Evolutionary conservation across 2,113 vertebrate species (phyloP), one percentile per base, ranked within the genome.

Genomic region (Chloebia gouldiae): DNA sequence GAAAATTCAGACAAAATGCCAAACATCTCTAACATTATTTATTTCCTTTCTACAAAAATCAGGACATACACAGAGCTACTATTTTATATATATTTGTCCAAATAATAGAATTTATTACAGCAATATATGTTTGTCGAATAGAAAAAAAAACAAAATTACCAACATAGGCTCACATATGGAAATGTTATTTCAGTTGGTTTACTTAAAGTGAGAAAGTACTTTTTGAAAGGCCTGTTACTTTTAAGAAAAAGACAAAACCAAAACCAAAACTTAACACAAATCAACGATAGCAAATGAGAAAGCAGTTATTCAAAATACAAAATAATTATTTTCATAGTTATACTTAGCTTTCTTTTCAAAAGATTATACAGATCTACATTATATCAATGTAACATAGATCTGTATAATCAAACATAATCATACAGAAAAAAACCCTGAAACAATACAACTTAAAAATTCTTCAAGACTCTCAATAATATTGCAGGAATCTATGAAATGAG

Each of bases 351-450:
- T 93, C 3, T 73, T 80, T 69, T 70, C 7, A 31, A 64, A 68
- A 51, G 5, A 39, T 39, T 39, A 9, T 39, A 39, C 39, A 39
- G 39, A 39, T 39, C 39, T 39, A 39, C 11, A 11, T 39, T 39
- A 9, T 39, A 39, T 23, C 35, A 81, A 27, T 60, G 4, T 20
- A 66, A 77, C 14, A 64, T 9, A 78, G 37, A 90, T 47, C 20
- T 47, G 11, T 39, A 18, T 15, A 53, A 88, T 59, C 15, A 47
- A 86, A 16, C 3, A 39, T 16, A 80, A 86, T 27, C 2, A 33
- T 24, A 39, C 3, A 14, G n/a, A n/a, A 78, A 70, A 75, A 59
- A 33, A 2, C 0, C 0, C 4, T 12, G 15, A 51, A 45, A 51
- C 4, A 45, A n/a, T 14, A 33, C 9, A 68, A 45, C 4, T 30